Base-by-base conservation (phyloP, 2,888 invertebrate genomes). In the Charanyca ferruginea region DNA sequence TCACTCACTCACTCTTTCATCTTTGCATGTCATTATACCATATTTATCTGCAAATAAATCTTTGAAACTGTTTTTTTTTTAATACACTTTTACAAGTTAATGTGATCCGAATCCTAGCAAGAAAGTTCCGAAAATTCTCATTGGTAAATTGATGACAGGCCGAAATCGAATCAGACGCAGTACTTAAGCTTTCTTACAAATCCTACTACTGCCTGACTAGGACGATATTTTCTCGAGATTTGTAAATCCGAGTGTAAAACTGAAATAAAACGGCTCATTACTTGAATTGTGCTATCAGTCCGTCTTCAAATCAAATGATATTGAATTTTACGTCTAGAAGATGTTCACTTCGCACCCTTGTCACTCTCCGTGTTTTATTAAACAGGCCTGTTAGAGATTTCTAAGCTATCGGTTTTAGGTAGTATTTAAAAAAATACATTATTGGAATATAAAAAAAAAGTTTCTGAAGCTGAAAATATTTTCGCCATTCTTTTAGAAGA, bases 261-360 rank as follows among this genome's bases (percentile, higher is more conserved):
- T 42, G 28, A 54, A 54, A 51, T 49, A 54, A 73, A 49, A 44
- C 32, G 13, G 11, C 9, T 35, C 18, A 11, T 38, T 28, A n/a
- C 42, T 47, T 23, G n/a, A 41, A 18, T 41, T 44, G 32, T 52
- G 32, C 32, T 42, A 44, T 48, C 58, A 51, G 54, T 8, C n/a
- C 7, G 7, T 28, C 54, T 23, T 59, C 59, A 59, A 41, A 41
- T n/a, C 18, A 47, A 16, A 52, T 51, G 0, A 48, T 55, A 59
- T 63, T 52, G 47, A 42, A 52, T 41, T 41, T 41, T 11, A 7
- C 35, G 20, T n/a, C 20, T 20, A 7, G 3, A 28, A 61, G 28
- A 44, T 44, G 42, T 62, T 35, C 8, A 25, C 9, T 45, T 59
- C 47, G 35, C 41, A 52, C 51, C 70, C 22, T 52, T 44, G 38